These are phyloP conservation scores for Falco cherrug DNA, from an alignment of 2,797 vertebrate genomes.

Conservation along the genomic window DNA sequence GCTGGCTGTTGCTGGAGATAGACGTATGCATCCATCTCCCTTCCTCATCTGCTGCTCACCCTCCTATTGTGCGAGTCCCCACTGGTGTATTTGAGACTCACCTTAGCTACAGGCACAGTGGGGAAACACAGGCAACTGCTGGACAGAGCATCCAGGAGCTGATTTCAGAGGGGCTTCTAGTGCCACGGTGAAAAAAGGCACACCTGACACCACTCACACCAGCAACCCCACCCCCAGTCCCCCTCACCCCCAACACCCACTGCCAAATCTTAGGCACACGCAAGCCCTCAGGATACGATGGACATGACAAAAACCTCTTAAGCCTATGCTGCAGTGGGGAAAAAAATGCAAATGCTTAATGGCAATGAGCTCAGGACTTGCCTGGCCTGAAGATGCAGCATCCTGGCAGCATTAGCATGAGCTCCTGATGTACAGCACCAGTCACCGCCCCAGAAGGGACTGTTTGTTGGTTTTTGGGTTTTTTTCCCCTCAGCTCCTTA, in stretches of 20 bases:
- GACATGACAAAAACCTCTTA: neutral
- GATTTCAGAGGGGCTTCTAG: neutral
- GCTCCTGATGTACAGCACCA: neutral
- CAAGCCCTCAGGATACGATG: neutral
- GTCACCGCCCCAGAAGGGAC: neutral
- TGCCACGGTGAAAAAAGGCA: neutral
- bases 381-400: neutral
- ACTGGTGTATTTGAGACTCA: neutral
- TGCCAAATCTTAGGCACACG: neutral
- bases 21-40: neutral
- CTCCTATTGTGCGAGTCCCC: rapidly evolving
- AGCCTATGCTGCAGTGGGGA: neutral
- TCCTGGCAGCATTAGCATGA: neutral
- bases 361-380: neutral
- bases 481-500: neutral
- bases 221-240: too few relatives aligned
- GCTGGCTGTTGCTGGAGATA: neutral
- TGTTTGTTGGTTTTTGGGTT: too few relatives aligned
- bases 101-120: neutral
- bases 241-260: neutral
- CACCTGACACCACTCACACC: too few relatives aligned
- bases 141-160: neutral
- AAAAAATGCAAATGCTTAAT: neutral
- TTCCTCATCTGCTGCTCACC: neutral
- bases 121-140: neutral